Conservation (phyloP, 1,140 invertebrate genomes). For the Drosophila paulistorum region DNA sequence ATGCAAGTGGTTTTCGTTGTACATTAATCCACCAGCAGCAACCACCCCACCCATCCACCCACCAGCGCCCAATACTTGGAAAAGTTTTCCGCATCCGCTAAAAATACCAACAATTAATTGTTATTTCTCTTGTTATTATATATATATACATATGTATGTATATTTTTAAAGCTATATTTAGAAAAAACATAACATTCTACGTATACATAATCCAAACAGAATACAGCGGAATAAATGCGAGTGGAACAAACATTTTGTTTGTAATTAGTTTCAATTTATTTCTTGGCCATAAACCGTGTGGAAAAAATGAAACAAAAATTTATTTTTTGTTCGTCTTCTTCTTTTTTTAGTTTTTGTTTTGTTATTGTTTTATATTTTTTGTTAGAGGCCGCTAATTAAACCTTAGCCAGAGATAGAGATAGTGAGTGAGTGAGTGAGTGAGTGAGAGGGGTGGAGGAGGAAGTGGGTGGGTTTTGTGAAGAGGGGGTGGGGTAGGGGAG, state of each 20-base stretch:
- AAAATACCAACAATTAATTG: constrained; percentile 17
- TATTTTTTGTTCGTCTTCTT: background rate
- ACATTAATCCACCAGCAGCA: background rate
- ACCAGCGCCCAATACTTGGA: background rate
- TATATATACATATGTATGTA: background rate
- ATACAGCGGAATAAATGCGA: background rate
- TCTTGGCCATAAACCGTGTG: constrained; percentile 16
- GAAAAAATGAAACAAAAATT: constrained; percentile 1
- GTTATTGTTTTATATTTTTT: background rate
- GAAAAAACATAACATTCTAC: background rate
- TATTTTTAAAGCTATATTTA: constrained; percentile 10
- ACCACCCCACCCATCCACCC: background rate
- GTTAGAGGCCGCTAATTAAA: constrained; percentile 20
- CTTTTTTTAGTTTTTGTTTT: constrained; percentile 2
- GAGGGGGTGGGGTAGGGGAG: too few species aligned
- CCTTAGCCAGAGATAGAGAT: background rate
- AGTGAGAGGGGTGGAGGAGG: background rate
- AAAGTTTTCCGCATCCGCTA: constrained; percentile 13
- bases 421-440: background rate
- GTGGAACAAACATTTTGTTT: constrained; percentile 30
- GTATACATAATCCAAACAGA: background rate
- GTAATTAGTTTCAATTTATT: constrained; percentile 34
- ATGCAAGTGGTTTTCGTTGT: background rate
- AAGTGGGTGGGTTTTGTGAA: background rate
- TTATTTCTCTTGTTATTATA: constrained; percentile 12